A percentile compares a stretch with the other conserved stretches of the same genome.
Evolutionary conservation across 2,888 invertebrate species (phyloP).

Genomic region (Strigamia crassipes): DNA sequence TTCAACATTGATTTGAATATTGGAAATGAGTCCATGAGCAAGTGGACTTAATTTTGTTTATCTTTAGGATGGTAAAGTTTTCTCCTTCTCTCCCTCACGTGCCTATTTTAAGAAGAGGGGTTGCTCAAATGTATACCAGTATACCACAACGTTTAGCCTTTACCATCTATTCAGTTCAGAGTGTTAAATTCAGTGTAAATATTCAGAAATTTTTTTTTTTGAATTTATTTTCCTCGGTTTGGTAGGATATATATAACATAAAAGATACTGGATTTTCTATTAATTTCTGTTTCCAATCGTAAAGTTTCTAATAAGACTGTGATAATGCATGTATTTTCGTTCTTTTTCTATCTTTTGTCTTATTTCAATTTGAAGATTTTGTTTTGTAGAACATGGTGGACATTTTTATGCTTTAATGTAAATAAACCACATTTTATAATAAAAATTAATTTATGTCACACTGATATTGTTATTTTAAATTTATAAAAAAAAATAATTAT

Average conservation of each 20-base stretch:
- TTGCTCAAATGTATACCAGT: constrained; percentile 7
- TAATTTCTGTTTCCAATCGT: not conserved
- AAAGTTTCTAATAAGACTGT: not conserved
- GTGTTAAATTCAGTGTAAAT: not conserved
- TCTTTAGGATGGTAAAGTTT: not conserved
- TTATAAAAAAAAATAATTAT: not conserved
- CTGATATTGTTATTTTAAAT: not conserved
- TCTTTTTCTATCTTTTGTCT: not conserved
- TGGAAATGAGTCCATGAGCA: not conserved
- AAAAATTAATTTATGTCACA: not conserved
- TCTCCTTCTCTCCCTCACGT: not conserved
- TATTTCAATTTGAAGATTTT: not conserved
- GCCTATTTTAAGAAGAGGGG: constrained; percentile 20
- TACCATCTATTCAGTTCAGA: not conserved
- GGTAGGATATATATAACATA: not conserved
- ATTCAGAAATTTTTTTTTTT: not conserved
- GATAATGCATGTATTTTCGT: not conserved
- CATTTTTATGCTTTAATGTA: not conserved
- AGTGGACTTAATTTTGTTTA: not conserved
- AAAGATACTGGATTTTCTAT: not conserved
- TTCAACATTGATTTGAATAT: not conserved
- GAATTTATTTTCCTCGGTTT: not conserved
- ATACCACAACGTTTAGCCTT: not conserved
- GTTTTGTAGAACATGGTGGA: not conserved
- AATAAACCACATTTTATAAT: not conserved